Percentiles rank a stretch among this genome's conserved stretches.
Evolutionary conservation across 1,140 invertebrate species (phyloP).

Genomic region (Sitophilus oryzae): DNA sequence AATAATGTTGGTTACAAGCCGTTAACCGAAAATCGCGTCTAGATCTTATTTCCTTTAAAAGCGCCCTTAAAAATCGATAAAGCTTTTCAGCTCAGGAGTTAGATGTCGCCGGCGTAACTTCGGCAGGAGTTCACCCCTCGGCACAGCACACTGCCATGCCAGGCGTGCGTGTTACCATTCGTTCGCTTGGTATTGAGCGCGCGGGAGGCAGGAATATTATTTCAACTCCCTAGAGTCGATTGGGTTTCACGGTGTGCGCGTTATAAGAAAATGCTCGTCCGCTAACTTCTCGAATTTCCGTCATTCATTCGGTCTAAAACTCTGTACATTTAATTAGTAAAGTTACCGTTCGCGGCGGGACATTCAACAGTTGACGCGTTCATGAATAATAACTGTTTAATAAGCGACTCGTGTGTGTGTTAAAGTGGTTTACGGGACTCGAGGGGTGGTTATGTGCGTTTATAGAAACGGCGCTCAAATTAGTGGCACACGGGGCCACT

Average conservation of each 20-base stretch:
- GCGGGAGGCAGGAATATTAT: constrained; percentile 27
- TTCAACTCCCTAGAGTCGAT: constrained; percentile 32
- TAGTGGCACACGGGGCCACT: constrained; percentile 19
- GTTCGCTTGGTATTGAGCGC: constrained; percentile 36
- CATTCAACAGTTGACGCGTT: constrained; percentile 36
- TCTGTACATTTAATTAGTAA: too few relatives aligned
- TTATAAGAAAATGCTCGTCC: constrained; percentile 16
- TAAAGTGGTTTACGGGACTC: constrained; percentile 34
- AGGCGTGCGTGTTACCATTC: constrained; percentile 27
- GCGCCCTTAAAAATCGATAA: too few relatives aligned
- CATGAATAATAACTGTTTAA: constrained; percentile 36
- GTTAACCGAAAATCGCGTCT: too few relatives aligned
- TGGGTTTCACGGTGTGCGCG: constrained; percentile 26
- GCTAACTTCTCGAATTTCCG: too few relatives aligned
- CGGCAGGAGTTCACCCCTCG: constrained; percentile 11
- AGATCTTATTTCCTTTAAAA: too few relatives aligned
- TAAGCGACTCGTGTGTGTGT: constrained; percentile 30
- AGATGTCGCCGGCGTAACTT: not conserved
- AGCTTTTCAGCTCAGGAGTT: too few relatives aligned
- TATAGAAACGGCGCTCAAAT: constrained; percentile 17
- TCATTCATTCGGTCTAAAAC: too few relatives aligned
- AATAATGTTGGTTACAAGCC: too few relatives aligned
- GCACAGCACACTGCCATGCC: constrained; percentile 8
- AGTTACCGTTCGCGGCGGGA: constrained; percentile 2
- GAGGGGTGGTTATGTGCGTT: constrained; percentile 32